Evolutionary conservation across 2,113 vertebrate genomes (phyloP), one percentile per base, ranked within the genome.

Genomic region (Corythaixoides concolor): DNA sequence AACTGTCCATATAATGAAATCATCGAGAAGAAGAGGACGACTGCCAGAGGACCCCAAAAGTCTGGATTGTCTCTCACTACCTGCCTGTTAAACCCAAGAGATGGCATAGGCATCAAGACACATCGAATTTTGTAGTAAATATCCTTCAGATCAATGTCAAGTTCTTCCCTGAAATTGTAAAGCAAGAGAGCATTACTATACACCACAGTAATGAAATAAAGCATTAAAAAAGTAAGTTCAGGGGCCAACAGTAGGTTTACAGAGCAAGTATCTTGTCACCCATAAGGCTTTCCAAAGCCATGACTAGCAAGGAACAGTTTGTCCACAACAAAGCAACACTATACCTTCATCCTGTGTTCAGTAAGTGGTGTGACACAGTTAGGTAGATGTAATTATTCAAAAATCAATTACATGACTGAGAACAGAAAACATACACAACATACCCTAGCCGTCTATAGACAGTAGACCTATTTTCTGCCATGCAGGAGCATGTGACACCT

Each of bases 101-200:
- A 99, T 37, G 99, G 99, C 99, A 99, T 98, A 82, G 99, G 99
- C 99, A 99, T 99, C 98, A 99, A 97, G 93, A 99, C 99, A 87
- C 99, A 99, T 21, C 99, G 99, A 37, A 99, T 98, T 98, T 99
- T 99, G 97, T 99, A 99, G 96, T 99, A 99, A 97, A 99, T 99
- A 97, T 99, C 99, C 98, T 99, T 99, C 88, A 99, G 97, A 96
- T 99, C 99, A 52, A 99, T 99, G 97, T 99, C 99, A 43, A 99
- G 97, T 97, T 99, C 99, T 95, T 99, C 99, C 94, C 99, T 99
- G 85, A 56, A 96, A 97, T 96, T 82, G 58, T 70, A 96, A 95
- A 96, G 81, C 45, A 96, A 83, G 53, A 27, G 11, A 91, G 30
- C 62, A 28, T 98, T 92, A 96, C 41, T 82, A 91, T 9, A 91